These are phyloP conservation scores for Cerceris ruficornis DNA, from an alignment of 2,888 invertebrate species.

Conservation along the genomic window DNA sequence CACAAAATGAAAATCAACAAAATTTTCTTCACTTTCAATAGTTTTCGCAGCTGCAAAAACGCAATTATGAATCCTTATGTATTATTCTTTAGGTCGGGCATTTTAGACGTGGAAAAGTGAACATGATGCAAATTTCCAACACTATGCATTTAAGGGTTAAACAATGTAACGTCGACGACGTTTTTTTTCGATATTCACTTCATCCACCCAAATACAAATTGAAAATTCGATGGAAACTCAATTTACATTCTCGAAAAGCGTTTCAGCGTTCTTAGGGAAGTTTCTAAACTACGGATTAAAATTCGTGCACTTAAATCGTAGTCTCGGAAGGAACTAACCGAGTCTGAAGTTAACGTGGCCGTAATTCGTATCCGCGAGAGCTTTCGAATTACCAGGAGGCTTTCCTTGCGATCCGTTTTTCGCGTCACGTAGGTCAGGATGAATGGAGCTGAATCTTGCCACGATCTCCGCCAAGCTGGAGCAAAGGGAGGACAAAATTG, in stretches of 20 bases:
- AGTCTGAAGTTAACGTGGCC: constrained; percentile 8
- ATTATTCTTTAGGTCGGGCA: too few species aligned
- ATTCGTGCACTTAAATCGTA: too few species aligned
- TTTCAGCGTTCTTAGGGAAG: not conserved
- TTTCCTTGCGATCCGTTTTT: constrained; percentile 48
- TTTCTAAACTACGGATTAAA: not conserved
- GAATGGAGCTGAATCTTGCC: constrained; percentile 56
- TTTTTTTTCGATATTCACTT: too few species aligned
- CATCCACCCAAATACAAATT: too few species aligned
- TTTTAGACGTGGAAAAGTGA: too few species aligned
- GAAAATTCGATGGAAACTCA: not conserved
- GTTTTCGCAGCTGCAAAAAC: too few species aligned
- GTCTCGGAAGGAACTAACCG: not conserved
- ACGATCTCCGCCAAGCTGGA: constrained; percentile 15
- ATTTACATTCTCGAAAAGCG: not conserved
- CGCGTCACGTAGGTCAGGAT: constrained; percentile 55
- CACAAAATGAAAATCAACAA: too few species aligned
- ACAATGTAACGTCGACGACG: too few species aligned
- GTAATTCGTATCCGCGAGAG: constrained; percentile 37
- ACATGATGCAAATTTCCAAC: too few species aligned
- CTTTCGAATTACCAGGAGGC: constrained; percentile 45
- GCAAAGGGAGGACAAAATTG: constrained; percentile 41
- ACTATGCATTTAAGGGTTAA: too few species aligned
- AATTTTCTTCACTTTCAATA: too few species aligned
- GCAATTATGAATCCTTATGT: too few species aligned